Evolutionary conservation across 2,797 vertebrate genomes (phyloP), one percentile per base, ranked within the genome.

Genomic region (Capromys pilorides): DNA sequence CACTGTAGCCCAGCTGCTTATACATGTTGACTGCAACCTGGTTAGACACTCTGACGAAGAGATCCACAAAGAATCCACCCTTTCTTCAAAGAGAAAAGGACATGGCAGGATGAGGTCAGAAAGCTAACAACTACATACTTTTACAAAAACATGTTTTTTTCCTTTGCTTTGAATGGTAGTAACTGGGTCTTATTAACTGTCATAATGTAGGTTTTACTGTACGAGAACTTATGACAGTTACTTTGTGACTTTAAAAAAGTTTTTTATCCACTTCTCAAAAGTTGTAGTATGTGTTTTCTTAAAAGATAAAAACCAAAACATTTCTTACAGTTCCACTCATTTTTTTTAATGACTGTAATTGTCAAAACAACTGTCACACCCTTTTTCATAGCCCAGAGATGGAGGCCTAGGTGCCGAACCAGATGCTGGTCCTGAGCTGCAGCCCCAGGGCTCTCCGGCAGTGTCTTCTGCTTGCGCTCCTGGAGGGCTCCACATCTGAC

Each of bases 11-110:
- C 49, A 99, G 97, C 90, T 99, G 99, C 85, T 99, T 99, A 97
- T 99, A 99, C 99, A 99, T 99, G 98, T 99, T 99, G 64, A 99
- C 99, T 0, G 99, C 99, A 93, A 99, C 99, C 94, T 99, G 99
- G 97, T 99, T 99, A 80, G 99, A 99, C 1, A 99, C 99, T 75
- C 99, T 98, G 71, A 99, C 99, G 36, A 99, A 99, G 45, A 99
- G 99, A 94, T 99, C 99, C 2, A 99, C 99, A 33, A 99, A 99
- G 98, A 99, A 99, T 8, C 99, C 99, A 22, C 99, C 99, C 97
- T 99, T 99, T 98, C 99, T 99, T 97, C 97, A 93, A 91, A 95
- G 22, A 67, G 86, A 86, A 28, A 54, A 2, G 51, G 69, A 69
- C 5, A 84, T 6, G 19, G 94, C 61, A 95, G 19, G 69, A 85